These are phyloP conservation scores for Aleiodes sp. DNA, from an alignment of 1,140 invertebrate species.

Conservation along the genomic window DNA sequence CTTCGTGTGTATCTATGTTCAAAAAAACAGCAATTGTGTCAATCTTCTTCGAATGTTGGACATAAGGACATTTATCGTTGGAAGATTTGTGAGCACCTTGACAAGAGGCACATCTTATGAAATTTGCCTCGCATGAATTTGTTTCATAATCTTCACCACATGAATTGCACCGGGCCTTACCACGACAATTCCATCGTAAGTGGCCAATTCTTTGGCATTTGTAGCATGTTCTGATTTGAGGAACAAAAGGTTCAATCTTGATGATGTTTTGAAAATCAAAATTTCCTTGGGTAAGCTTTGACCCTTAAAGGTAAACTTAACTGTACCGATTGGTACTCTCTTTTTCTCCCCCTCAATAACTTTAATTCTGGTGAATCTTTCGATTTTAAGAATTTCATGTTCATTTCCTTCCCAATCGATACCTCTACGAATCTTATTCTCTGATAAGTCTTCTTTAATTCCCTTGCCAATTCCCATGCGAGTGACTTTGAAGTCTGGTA, in stretches of 20 bases:
- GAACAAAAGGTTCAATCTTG: constrained; percentile 16
- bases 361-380: constrained; percentile 20
- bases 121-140: no score
- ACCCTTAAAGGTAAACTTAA: constrained; percentile 25
- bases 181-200: no score
- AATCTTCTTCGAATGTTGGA: no score
- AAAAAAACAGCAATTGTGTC: no score
- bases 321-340: constrained; percentile 4
- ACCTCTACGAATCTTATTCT: constrained; percentile 15
- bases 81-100: no score
- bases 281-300: constrained; percentile 1
- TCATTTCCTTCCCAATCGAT: constrained; percentile 18
- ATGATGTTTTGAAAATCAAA: constrained; percentile 21
- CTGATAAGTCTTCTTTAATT: constrained; percentile 10
- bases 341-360: not conserved
- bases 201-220: constrained; percentile 26
- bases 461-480: not conserved
- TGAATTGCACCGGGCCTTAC: no score
- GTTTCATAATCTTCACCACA: no score
- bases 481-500: constrained; percentile 19
- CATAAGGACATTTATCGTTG: no score
- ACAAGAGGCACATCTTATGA: no score
- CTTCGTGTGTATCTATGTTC: no score
- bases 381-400: not conserved
- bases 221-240: not conserved